These are phyloP conservation scores for Drosophila neocordata DNA, from an alignment of 1,140 invertebrate genomes.

Conservation along the genomic window DNA sequence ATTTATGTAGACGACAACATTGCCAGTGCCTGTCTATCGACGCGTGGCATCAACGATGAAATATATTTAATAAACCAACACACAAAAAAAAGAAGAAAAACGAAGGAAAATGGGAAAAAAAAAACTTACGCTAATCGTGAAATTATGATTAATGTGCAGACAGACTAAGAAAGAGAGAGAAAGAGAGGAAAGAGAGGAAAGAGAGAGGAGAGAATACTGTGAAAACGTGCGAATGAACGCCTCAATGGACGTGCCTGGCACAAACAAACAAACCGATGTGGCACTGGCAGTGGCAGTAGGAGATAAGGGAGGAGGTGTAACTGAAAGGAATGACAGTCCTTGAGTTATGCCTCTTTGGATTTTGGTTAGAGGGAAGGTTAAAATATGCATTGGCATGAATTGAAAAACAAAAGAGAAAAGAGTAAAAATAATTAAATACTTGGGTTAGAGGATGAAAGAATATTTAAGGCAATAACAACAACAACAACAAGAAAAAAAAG, in stretches of 20 bases:
- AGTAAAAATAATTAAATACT: constrained; percentile 8
- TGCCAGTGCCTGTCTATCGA: constrained; percentile 11
- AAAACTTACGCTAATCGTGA: constrained; percentile 16
- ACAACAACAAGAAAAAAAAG: neutral
- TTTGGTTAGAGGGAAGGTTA: neutral
- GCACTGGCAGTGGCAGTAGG: neutral
- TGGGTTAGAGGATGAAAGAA: neutral
- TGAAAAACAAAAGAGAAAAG: constrained; percentile 5
- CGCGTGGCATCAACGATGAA: constrained; percentile 19
- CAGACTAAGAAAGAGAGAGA: constrained; percentile 2
- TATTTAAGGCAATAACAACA: no score
- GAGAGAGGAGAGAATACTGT: neutral
- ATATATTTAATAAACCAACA: constrained; percentile 6
- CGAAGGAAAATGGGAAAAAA: neutral
- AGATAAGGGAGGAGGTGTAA: no score
- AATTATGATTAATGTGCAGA: constrained; percentile 29
- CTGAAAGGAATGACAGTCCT: neutral
- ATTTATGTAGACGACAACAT: constrained; percentile 4
- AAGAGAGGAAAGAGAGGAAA: no score
- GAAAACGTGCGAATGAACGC: constrained; percentile 22
- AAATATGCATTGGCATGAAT: constrained; percentile 23
- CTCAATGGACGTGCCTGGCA: constrained; percentile 17
- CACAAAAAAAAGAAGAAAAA: neutral
- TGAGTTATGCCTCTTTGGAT: neutral
- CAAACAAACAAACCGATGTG: neutral